phyloP scores from a whole-genome alignment of 2,888 invertebrate genomes.

The Watsonalla cultraria region DNA sequence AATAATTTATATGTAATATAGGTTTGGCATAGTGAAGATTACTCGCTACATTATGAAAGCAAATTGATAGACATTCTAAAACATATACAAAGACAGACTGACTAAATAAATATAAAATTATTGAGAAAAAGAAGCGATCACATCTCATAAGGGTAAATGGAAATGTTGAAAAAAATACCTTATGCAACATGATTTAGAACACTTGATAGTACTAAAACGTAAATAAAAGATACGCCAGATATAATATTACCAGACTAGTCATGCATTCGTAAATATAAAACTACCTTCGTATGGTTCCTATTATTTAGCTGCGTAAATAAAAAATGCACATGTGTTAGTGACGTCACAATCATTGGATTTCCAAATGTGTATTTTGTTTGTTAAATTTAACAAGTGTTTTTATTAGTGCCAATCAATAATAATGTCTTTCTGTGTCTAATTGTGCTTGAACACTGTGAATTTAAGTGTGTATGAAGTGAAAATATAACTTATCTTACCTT shows the following conservation, averaged over 20 bases:
- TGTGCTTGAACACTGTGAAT: conserved; percentile 44
- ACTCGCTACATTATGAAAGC: no score
- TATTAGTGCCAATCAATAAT: conserved; percentile 17
- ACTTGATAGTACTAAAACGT: conserved; percentile 3
- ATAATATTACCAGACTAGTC: conserved; percentile 10
- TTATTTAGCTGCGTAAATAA: conserved; percentile 80
- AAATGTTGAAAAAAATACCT: not conserved
- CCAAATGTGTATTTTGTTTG: conserved; percentile 12
- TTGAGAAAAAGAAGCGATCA: no score
- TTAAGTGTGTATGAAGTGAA: conserved; percentile 12
- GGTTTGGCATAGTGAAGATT: no score
- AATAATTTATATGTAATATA: no score
- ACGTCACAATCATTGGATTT: conserved; percentile 21
- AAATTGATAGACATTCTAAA: no score
- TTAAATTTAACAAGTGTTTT: conserved; percentile 5
- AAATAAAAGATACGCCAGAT: conserved; percentile 19
- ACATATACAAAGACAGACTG: no score
- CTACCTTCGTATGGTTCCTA: conserved; percentile 80
- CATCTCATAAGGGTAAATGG: no score
- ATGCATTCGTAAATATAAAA: conserved; percentile 47
- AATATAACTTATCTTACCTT: conserved; percentile 82
- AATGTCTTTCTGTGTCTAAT: conserved; percentile 23
- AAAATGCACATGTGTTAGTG: conserved; percentile 70
- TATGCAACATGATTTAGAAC: not conserved
- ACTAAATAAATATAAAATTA: no score